Conservation (phyloP, 2,797 vertebrate species). For the Hydrophis major region DNA sequence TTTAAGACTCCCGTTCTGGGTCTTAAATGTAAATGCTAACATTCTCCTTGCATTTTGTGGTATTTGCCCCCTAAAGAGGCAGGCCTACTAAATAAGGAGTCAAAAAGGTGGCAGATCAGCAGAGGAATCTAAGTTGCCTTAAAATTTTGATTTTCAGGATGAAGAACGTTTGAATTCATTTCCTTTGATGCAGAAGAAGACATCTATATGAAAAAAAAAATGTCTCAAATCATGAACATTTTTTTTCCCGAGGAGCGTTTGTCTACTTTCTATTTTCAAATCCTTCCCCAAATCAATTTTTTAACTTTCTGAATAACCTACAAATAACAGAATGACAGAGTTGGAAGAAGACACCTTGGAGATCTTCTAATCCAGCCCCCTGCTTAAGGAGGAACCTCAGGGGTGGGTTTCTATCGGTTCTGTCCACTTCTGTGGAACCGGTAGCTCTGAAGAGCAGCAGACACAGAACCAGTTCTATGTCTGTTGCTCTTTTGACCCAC, state of each 20-base stretch:
- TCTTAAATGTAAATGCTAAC: slow-evolving; percentile 48
- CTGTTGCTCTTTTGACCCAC: no score
- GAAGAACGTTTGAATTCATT: background rate
- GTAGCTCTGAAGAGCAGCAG: no score
- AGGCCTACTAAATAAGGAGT: background rate
- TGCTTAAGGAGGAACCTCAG: no score
- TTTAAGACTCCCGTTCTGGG: slow-evolving; percentile 18
- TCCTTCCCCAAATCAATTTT: background rate
- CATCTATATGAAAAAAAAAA: background rate
- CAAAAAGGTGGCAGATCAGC: background rate
- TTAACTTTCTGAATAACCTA: background rate
- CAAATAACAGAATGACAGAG: background rate
- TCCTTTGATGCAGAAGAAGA: background rate
- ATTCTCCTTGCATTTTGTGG: slow-evolving; percentile 47
- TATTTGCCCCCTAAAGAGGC: slow-evolving; percentile 27
- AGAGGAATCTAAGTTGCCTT: background rate
- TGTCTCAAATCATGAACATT: background rate
- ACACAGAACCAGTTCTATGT: no score
- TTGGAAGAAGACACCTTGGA: background rate
- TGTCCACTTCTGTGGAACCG: no score
- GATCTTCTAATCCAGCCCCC: no score
- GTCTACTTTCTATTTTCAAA: background rate
- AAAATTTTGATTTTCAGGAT: background rate
- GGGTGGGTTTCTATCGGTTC: no score
- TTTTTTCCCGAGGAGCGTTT: background rate